Percentiles rank a stretch among this genome's conserved stretches.
Evolutionary conservation across 2,888 invertebrate species (phyloP).

Genomic region (Chelonus formosanus): DNA sequence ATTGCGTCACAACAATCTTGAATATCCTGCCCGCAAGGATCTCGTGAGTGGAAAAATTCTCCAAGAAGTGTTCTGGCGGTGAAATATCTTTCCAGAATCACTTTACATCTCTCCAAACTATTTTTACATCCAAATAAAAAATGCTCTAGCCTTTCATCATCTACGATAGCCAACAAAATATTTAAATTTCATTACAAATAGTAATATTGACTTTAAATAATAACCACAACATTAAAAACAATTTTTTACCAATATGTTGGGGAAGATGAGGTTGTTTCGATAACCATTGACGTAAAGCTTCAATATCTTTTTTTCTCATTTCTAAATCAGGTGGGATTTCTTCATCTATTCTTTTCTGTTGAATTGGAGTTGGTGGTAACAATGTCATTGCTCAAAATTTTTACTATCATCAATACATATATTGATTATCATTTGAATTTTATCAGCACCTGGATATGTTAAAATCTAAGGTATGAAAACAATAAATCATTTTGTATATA

Average conservation of each 20-base stretch:
- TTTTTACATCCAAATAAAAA: slow-evolving; percentile 64
- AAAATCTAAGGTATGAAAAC: too few species aligned
- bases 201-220: background rate
- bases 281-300: slow-evolving; percentile 58
- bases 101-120: slow-evolving; percentile 61
- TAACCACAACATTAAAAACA: background rate
- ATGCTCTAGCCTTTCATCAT: slow-evolving; percentile 57
- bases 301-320: slow-evolving; percentile 56
- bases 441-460: too few species aligned
- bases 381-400: slow-evolving; percentile 52
- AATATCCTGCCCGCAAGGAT: slow-evolving; percentile 57
- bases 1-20: slow-evolving; percentile 54
- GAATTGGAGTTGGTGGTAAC: slow-evolving; percentile 57
- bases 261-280: slow-evolving; percentile 62
- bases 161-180: slow-evolving; percentile 41
- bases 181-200: background rate
- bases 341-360: slow-evolving; percentile 57
- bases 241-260: slow-evolving; percentile 56
- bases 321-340: slow-evolving; percentile 57
- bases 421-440: too few species aligned
- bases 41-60: slow-evolving; percentile 60
- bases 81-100: slow-evolving; percentile 61
- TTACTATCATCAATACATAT: too few species aligned
- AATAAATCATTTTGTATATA: too few species aligned
- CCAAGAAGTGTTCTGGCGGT: slow-evolving; percentile 58